Percentiles rank a stretch among this genome's conserved stretches.
Evolutionary conservation across 1,140 invertebrate genomes (phyloP).

Genomic region (Magallana gigas): DNA sequence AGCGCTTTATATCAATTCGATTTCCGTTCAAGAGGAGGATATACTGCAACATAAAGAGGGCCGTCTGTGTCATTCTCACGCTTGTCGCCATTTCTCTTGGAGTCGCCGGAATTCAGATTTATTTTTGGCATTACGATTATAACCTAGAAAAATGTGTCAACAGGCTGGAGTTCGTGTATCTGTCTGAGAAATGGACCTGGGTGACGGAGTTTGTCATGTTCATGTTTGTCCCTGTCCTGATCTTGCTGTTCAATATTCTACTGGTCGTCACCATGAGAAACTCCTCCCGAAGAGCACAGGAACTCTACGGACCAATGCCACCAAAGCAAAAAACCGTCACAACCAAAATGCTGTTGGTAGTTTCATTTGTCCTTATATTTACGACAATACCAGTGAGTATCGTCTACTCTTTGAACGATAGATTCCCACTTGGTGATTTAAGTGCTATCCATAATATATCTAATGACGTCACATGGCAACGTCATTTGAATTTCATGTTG

Average conservation of each 20-base stretch:
- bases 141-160: conserved; percentile 60
- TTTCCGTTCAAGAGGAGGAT: conserved; percentile 87
- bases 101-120: conserved; percentile 70
- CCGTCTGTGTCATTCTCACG: conserved; percentile 77
- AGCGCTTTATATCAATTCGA: conserved; percentile 97
- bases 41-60: conserved; percentile 88
- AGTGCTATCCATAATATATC: conserved; percentile 33
- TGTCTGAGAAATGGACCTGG: conserved; percentile 51
- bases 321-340: conserved; percentile 57
- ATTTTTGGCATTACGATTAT: conserved; percentile 71
- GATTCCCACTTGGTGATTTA: conserved; percentile 44
- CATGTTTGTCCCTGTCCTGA: conserved; percentile 64
- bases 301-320: conserved; percentile 52
- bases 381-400: conserved; percentile 70
- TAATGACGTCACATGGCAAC: conserved; percentile 58
- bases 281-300: conserved; percentile 48
- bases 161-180: conserved; percentile 62
- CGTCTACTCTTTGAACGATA: conserved; percentile 61
- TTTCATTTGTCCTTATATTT: conserved; percentile 70
- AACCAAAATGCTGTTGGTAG: conserved; percentile 70
- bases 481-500: conserved; percentile 60
- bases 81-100: conserved; percentile 62
- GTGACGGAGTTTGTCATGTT: conserved; percentile 70
- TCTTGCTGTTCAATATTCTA: conserved; percentile 69
- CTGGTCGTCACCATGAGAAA: conserved; percentile 68